Conservation (phyloP, 2,888 invertebrate species). For the Aricia artaxerxes region DNA sequence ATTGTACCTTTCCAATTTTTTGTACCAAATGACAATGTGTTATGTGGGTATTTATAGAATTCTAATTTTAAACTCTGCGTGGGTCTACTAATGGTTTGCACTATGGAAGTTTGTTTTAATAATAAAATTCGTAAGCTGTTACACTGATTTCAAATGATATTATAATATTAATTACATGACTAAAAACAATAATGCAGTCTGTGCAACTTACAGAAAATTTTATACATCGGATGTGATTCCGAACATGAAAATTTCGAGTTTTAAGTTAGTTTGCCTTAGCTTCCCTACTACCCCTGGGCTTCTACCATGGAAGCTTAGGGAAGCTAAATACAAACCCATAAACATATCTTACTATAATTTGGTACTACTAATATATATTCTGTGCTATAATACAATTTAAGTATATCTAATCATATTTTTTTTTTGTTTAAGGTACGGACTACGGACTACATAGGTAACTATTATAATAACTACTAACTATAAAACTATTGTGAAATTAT, state of each 20-base stretch:
- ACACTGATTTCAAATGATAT: neutral
- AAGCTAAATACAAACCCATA: too few species aligned
- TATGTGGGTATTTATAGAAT: neutral
- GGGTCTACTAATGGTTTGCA: neutral
- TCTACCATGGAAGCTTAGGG: too few species aligned
- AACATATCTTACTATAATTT: too few species aligned
- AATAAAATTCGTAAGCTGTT: neutral
- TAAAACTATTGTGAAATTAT: too few species aligned
- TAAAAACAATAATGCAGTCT: too few species aligned
- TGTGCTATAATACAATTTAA: neutral
- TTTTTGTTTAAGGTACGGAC: neutral
- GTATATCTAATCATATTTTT: neutral
- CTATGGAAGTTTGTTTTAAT: constrained; percentile 13
- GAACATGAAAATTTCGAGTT: too few species aligned
- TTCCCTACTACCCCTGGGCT: too few species aligned
- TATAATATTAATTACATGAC: too few species aligned
- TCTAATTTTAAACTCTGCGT: constrained; percentile 7
- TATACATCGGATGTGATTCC: too few species aligned
- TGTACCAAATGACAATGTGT: neutral
- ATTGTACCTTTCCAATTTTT: neutral
- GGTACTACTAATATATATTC: neutral
- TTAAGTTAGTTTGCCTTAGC: too few species aligned
- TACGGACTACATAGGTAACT: neutral
- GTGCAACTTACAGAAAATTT: too few species aligned
- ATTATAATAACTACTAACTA: too few species aligned